These are phyloP conservation scores for Paramormyrops hopkinsi DNA, from an alignment of 2,797 vertebrate species.

Conservation along the genomic window DNA sequence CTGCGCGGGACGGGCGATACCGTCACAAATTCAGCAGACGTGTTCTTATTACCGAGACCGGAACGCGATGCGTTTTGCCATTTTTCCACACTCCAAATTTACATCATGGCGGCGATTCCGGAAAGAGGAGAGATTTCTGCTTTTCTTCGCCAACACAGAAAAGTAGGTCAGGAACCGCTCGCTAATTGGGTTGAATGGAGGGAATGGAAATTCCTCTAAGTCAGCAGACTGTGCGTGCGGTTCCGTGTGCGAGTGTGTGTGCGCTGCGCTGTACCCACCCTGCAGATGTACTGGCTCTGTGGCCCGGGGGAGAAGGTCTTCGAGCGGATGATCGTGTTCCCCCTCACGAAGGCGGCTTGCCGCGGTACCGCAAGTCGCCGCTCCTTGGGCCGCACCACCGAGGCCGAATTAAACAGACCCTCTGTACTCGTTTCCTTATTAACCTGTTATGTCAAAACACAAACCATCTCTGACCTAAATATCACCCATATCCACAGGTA, in stretches of 20 bases:
- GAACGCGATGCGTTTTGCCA: neutral
- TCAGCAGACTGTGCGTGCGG: neutral
- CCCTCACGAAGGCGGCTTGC: conserved; percentile 78
- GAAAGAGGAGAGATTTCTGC: neutral
- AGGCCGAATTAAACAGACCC: conserved; percentile 53
- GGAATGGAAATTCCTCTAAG: neutral
- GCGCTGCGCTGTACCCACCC: conserved; percentile 61
- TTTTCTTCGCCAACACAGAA: neutral
- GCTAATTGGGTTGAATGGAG: neutral
- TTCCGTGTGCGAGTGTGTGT: neutral
- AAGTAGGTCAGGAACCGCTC: neutral
- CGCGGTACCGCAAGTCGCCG: conserved; percentile 68
- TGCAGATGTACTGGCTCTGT: conserved; percentile 93
- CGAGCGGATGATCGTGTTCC: conserved; percentile 91
- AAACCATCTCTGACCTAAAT: neutral
- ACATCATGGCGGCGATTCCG: neutral
- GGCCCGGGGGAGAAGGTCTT: conserved; percentile 96
- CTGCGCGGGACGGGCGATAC: conserved; percentile 50
- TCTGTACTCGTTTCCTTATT: conserved; percentile 93
- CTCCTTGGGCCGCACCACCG: conserved; percentile 87
- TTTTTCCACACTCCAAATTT: neutral
- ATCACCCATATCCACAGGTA: neutral
- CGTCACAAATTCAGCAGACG: neutral
- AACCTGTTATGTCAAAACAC: conserved; percentile 50
- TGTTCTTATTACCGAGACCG: neutral